Conservation (phyloP, 2,888 invertebrate species). For the Mechanitis mazaeus region DNA sequence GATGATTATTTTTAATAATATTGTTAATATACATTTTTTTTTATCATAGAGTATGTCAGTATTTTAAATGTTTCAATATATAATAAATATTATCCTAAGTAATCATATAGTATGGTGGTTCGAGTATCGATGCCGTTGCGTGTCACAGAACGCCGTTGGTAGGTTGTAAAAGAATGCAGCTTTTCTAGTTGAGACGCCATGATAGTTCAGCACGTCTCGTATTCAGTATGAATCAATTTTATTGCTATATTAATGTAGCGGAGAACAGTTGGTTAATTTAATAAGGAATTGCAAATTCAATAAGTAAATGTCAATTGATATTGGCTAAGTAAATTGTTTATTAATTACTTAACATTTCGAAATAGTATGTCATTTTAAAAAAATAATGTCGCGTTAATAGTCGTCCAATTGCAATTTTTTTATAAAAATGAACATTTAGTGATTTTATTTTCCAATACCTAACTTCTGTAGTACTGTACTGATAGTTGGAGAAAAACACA, state of each 20-base stretch:
- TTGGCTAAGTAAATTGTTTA: no score
- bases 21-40: no score
- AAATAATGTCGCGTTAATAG: no score
- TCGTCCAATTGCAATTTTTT: no score
- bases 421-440: no score
- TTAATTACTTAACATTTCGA: no score
- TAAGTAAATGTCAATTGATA: no score
- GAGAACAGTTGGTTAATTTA: background rate
- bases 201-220: background rate
- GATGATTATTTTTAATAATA: no score
- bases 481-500: no score
- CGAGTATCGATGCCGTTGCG: constrained; percentile 15
- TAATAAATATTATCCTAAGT: background rate
- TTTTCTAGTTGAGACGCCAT: constrained; percentile 29
- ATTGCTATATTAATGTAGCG: background rate
- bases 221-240: background rate
- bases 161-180: constrained; percentile 35
- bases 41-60: background rate
- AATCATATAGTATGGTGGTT: background rate
- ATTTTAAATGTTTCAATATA: background rate
- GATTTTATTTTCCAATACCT: no score
- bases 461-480: no score
- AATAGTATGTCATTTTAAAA: no score
- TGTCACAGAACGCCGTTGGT: constrained; percentile 16
- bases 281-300: background rate